Evolutionary conservation across 2,888 invertebrate species (phyloP).

Genomic region (Tortrix viridana): DNA sequence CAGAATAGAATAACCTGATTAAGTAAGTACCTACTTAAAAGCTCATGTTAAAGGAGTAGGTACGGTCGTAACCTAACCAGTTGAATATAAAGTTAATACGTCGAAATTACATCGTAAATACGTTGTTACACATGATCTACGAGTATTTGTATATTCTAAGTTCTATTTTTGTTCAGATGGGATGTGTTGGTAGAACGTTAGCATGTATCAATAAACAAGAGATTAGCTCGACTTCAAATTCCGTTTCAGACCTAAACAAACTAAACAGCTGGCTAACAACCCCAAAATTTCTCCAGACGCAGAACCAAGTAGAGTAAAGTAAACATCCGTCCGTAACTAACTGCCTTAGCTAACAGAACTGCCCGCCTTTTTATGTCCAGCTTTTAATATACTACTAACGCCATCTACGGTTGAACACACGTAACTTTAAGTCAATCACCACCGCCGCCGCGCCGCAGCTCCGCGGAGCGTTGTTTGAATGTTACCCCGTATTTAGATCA

Average conservation of each 20-base stretch:
- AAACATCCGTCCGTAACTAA: conserved; percentile 24
- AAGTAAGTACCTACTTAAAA: too few species aligned
- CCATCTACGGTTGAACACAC: conserved; percentile 39
- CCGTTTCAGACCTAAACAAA: conserved; percentile 30
- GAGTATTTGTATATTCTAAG: background rate
- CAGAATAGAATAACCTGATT: too few species aligned
- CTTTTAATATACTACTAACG: conserved; percentile 29
- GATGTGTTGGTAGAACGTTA: conserved; percentile 1
- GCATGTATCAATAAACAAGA: conserved; percentile 18
- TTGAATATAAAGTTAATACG: too few species aligned
- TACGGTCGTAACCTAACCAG: too few species aligned
- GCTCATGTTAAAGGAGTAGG: too few species aligned
- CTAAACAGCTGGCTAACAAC: conserved; percentile 16
- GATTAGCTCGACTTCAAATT: conserved; percentile 14
- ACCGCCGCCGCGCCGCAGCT: too few species aligned
- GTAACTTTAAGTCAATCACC: conserved; percentile 19
- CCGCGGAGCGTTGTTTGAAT: conserved; percentile 10
- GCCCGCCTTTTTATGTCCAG: background rate
- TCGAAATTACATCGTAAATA: too few species aligned
- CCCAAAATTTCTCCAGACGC: conserved; percentile 14
- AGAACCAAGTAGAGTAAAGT: conserved; percentile 1
- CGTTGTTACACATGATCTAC: too few species aligned
- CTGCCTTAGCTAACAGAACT: too few species aligned
- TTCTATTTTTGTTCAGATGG: conserved; percentile 20
- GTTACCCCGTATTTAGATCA: background rate